phyloP scores from a whole-genome alignment of 2,888 invertebrate species.

The Zelleria hepariella region DNA sequence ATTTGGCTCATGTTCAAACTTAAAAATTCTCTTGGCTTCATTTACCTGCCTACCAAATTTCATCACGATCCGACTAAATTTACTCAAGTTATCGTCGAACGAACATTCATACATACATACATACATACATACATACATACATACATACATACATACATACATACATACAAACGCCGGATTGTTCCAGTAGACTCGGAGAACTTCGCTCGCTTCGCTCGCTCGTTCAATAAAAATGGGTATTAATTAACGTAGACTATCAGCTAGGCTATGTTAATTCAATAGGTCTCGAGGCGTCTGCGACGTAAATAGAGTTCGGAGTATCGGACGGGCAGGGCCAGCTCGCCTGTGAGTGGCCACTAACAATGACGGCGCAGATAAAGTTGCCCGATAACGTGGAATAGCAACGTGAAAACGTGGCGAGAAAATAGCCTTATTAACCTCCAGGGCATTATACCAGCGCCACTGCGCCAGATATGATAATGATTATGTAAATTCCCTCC shows the following conservation, averaged over 20 bases:
- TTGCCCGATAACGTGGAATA: slow-evolving; percentile 67
- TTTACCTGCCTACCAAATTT: no score
- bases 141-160: no score
- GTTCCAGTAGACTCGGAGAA: no score
- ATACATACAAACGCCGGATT: no score
- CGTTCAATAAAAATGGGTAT: no score
- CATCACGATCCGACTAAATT: no score
- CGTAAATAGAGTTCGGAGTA: slow-evolving; percentile 16
- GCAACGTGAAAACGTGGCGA: slow-evolving; percentile 70
- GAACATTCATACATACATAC: no score
- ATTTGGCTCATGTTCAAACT: no score
- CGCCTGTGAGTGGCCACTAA: slow-evolving; percentile 61
- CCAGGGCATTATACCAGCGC: slow-evolving; percentile 69
- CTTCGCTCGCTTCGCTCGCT: no score
- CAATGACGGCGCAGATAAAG: slow-evolving; percentile 68
- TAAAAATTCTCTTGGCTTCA: no score
- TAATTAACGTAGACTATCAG: not conserved
- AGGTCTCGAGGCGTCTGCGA: not conserved
- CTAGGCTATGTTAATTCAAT: slow-evolving; percentile 1
- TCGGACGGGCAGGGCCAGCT: slow-evolving; percentile 40
- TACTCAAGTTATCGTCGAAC: no score
- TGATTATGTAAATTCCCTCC: slow-evolving; percentile 71
- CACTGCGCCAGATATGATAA: slow-evolving; percentile 72
- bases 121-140: no score
- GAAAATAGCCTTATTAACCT: slow-evolving; percentile 74